Evolutionary conservation across 2,797 vertebrate species (phyloP), one percentile per base, ranked within the genome.

Genomic region (Aulostomus chinensis): DNA sequence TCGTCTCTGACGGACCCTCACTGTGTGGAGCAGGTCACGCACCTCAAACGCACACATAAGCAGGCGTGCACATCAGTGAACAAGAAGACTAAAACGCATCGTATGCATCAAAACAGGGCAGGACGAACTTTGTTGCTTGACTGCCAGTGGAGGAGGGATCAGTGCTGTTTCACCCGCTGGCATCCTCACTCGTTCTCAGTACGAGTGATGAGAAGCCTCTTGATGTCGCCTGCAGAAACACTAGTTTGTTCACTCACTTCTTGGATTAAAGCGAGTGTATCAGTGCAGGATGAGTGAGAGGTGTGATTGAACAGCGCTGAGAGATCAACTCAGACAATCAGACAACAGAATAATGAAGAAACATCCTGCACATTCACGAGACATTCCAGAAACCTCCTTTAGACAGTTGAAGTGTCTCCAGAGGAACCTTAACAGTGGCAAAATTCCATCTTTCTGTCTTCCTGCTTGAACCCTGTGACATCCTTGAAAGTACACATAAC

Each of bases 111-210:
- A 45, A 46, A 37, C 9, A 7, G 20, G 32, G 34, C 9, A 8
- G 20, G 46, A 35, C 18, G 25, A 51, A 51, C 51, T 28, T 60
- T 32, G 32, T 39, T 63, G 45, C 37, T 51, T 22, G 40, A 31
- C 58, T 57, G 51, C 22, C 32, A 49, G 45, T 25, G 43, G 33
- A 64, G 47, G 31, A 64, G 34, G 48, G 51, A 59, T 60, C 61
- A 64, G 41, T 48, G 46, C 18, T 46, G 49, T 60, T 68, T 49
- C 41, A 37, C 63, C 39, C 25, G 37, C 34, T 49, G 53, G 47
- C 51, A 50, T 61, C 69, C 61, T 61, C 37, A 24, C 29, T 70
- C 39, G 41, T 67, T 80, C 61, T 67, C 43, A 66, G 71, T 14
- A 17, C 25, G 39, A 51, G 35, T 62, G 62, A 7, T 9, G 9